These are phyloP conservation scores for Pterocles gutturalis DNA, from an alignment of 2,113 vertebrate genomes.

Conservation along the genomic window DNA sequence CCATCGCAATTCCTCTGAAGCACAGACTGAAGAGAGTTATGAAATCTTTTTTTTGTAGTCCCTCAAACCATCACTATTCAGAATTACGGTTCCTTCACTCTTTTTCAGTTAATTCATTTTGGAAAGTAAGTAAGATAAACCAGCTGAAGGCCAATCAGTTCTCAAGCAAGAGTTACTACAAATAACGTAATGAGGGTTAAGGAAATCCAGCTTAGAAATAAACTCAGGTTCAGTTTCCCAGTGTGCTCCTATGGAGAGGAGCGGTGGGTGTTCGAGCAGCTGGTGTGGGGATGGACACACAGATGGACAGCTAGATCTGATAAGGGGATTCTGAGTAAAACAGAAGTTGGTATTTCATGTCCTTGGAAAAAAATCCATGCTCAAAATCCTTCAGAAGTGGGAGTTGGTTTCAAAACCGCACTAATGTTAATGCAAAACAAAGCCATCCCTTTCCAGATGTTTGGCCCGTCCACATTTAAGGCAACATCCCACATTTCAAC, in stretches of 20 bases:
- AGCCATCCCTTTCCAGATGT: constrained; percentile 35
- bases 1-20: not conserved
- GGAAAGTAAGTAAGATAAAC: not conserved
- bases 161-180: not conserved
- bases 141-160: not conserved
- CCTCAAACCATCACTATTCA: not conserved
- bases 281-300: not conserved
- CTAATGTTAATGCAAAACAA: not conserved
- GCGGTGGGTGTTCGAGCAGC: not conserved
- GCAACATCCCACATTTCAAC: not conserved
- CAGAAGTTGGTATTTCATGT: constrained; percentile 23
- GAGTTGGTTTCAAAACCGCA: not conserved
- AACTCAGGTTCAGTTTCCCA: not conserved
- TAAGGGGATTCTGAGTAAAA: not conserved
- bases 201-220: not conserved
- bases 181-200: not conserved
- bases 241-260: not conserved
- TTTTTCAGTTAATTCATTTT: not conserved
- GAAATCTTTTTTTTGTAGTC: rapidly evolving
- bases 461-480: not conserved
- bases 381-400: not conserved
- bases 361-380: not conserved
- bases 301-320: not conserved
- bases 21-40: not conserved
- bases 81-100: not conserved